phyloP scores from a whole-genome alignment of 2,797 vertebrate species.

The Linurgus olivaceus region DNA sequence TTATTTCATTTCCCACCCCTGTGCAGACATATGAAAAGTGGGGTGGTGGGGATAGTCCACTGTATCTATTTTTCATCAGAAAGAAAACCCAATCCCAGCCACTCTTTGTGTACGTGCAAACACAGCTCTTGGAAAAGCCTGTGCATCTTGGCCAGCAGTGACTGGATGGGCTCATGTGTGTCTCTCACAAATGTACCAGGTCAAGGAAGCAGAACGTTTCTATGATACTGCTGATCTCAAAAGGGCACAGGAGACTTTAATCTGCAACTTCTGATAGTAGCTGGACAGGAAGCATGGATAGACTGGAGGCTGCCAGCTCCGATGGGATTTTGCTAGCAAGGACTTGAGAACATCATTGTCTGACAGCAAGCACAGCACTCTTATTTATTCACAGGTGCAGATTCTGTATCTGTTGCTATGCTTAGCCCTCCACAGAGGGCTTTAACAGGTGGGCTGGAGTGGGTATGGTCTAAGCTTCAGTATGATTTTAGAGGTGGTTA shows the following conservation, averaged over 20 bases:
- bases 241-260: neutral
- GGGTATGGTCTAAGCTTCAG: neutral
- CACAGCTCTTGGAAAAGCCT: neutral
- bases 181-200: neutral
- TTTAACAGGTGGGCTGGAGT: neutral
- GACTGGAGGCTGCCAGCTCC: neutral
- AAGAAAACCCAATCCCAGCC: fast-evolving
- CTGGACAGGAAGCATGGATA: neutral
- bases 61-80: neutral
- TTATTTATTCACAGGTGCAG: neutral
- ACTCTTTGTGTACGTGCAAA: neutral
- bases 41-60: fast-evolving
- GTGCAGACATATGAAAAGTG: neutral
- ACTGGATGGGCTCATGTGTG: fast-evolving
- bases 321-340: neutral
- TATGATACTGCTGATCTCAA: neutral
- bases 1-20: neutral
- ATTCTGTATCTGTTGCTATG: neutral
- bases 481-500: neutral
- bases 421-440: neutral
- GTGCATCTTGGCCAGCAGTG: neutral
- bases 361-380: neutral
- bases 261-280: neutral
- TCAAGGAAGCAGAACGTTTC: neutral
- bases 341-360: neutral